phyloP scores from a whole-genome alignment of 2,797 vertebrate species.

The Urosaurus nigricauda region DNA sequence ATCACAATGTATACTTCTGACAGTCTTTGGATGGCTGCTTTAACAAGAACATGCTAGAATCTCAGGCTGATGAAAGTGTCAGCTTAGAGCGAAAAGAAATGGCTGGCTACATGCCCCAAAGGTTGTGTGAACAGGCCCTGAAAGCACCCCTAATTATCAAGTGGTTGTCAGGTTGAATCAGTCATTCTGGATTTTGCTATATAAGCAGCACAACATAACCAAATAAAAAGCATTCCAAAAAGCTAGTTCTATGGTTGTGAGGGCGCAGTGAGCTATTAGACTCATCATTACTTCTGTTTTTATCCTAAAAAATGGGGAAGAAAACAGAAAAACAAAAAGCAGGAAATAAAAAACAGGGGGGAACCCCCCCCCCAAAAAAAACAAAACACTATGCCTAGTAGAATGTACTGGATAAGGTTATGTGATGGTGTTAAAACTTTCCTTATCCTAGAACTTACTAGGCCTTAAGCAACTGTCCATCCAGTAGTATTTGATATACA shows the following conservation, averaged over 20 bases:
- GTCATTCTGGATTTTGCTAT: slow-evolving; percentile 14
- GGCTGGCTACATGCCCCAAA: slow-evolving; percentile 34
- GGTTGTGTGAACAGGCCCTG: slow-evolving; percentile 33
- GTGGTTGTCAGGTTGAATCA: slow-evolving; percentile 27
- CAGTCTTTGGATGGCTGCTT: slow-evolving; percentile 16
- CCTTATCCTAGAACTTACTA: not conserved
- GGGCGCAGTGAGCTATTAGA: not conserved
- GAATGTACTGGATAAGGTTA: not conserved
- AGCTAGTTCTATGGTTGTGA: slow-evolving; percentile 14
- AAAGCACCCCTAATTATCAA: slow-evolving; percentile 22
- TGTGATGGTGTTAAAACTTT: not conserved
- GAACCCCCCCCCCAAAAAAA: not conserved
- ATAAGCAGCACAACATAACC: not conserved
- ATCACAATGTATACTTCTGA: slow-evolving; percentile 16
- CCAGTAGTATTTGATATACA: not conserved
- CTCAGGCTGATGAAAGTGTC: slow-evolving; percentile 23
- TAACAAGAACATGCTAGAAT: slow-evolving; percentile 39
- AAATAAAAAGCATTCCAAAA: not conserved
- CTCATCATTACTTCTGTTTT: too few species aligned
- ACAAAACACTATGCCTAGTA: not conserved
- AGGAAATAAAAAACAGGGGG: not conserved
- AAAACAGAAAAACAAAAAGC: too few species aligned
- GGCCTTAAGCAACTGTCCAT: not conserved
- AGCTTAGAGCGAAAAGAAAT: not conserved
- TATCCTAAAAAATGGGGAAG: too few species aligned